These are phyloP conservation scores for Chlorodrepanis virens DNA, from an alignment of 2,113 vertebrate genomes.

Conservation along the genomic window DNA sequence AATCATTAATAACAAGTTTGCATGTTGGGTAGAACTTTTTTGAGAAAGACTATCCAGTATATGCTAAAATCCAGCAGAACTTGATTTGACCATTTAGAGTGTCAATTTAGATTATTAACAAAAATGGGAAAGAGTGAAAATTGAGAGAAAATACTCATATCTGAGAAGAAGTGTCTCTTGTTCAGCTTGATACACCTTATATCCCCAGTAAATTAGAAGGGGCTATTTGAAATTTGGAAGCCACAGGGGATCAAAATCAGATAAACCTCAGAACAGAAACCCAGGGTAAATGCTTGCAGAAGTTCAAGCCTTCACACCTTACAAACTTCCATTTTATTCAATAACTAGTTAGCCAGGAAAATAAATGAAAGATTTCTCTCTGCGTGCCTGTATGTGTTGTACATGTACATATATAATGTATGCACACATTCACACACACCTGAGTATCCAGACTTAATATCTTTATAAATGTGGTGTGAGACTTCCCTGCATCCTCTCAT, in stretches of 20 bases:
- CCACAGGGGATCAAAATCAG: neutral
- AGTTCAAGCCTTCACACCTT: neutral
- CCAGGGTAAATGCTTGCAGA: neutral
- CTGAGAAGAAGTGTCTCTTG: neutral
- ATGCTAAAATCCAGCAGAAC: neutral
- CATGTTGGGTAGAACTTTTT: neutral
- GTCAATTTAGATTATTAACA: neutral
- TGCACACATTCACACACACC: neutral
- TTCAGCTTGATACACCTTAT: neutral
- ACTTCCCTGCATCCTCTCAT: neutral
- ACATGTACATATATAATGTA: accelerated
- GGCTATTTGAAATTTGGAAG: neutral
- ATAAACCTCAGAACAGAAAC: neutral
- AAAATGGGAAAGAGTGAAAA: neutral
- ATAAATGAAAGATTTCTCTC: neutral
- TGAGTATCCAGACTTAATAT: neutral
- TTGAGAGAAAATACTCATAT: neutral
- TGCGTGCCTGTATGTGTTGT: neutral
- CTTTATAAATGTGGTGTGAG: neutral
- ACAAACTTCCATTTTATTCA: neutral
- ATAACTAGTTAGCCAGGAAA: neutral
- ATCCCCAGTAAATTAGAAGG: neutral
- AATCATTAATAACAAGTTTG: neutral
- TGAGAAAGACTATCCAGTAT: neutral
- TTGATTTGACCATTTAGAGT: neutral